Base-by-base conservation (phyloP, 2,797 vertebrate genomes). In the Sebastes hopkinsi region DNA sequence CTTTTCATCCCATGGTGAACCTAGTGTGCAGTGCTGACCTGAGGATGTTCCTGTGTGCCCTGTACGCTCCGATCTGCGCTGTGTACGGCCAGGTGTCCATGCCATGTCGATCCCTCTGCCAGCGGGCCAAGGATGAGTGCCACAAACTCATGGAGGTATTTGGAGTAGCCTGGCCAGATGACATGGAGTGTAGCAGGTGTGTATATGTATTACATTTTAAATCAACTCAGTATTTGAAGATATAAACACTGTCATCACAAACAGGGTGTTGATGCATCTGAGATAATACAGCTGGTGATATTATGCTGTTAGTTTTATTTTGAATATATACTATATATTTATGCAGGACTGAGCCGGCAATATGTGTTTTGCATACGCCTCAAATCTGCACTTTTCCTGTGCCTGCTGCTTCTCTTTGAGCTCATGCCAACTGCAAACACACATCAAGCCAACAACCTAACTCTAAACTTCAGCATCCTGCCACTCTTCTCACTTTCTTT, bases 1-100 rank as follows among this genome's bases (percentile, higher is more conserved):
- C 97, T 0, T 99, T 99, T 91, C 98, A 99, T 89, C 98, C 98
- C 1, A 97, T 99, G 96, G 97, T 99, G 66, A 99, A 99, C 90
- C 86, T 99, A 92, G 97, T 97, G 81, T 99, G 98, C 88, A 99
- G 97, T 34, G 87, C 92, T 59, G 98, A 99, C 83, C 96, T 99
- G 71, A 95, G 97, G 4, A 97, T 97, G 1, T 99, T 99, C 92
- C 96, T 99, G 71, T 99, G 98, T 25, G 97, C 98, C 1, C 96
- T 99, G 23, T 98, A 98, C 1, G 96, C 97, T 0, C 98, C 98
- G 0, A 96, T 99, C 80, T 99, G 98, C 91, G 97, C 96, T 6
- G 97, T 96, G 76, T 99, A 99, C 1, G 98, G 97, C 20, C 97
- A 94, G 0, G 95, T 99, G 88, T 97, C 97, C 8, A 95, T 98